Conservation (phyloP, 2,113 vertebrate species). For the Oryctolagus cuniculus region mOryCun1.1 NC_091439.1:34311501-34312000, state of each 20-base stretch:
- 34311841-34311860: neutral
- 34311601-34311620: no score
- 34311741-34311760: neutral
- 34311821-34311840: neutral
- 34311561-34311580: no score
- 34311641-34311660: neutral
- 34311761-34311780: neutral
- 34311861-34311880: neutral
- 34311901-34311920: neutral
- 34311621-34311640: neutral
- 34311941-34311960: neutral
- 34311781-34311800: neutral
- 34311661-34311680: neutral
- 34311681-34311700: no score
- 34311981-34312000: no score
- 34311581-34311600: no score
- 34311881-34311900: neutral
- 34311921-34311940: neutral
- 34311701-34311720: no score
- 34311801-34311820: neutral
- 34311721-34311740: no score
- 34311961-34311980: constrained; percentile 7
- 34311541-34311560: no score
- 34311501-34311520: no score
- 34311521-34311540: no score